Evolutionary conservation across 2,113 vertebrate genomes (phyloP).

Genomic region (Carassius gibelio): DNA sequence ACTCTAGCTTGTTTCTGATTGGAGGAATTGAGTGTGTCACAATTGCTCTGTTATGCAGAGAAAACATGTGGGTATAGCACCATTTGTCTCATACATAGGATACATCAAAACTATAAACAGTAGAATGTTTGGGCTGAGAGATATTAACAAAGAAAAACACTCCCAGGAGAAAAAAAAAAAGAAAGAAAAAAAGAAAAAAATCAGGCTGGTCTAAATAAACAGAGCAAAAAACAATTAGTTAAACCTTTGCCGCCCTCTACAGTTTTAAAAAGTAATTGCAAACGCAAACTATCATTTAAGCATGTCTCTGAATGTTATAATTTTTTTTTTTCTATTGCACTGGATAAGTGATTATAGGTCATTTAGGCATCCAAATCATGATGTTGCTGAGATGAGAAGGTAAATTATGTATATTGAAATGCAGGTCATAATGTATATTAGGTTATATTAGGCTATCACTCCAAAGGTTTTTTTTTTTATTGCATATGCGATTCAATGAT

Average conservation of each 20-base stretch:
- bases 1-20: no score
- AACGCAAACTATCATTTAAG: neutral
- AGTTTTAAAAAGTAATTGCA: neutral
- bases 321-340: no score
- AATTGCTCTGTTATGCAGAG: no score
- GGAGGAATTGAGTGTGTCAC: no score
- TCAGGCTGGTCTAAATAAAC: neutral
- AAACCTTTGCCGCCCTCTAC: neutral
- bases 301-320: neutral
- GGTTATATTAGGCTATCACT: neutral
- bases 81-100: no score
- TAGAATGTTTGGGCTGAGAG: neutral
- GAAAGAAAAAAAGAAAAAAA: no score
- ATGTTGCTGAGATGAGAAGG: neutral
- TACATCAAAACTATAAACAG: neutral
- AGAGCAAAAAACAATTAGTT: neutral
- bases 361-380: neutral
- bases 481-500: neutral
- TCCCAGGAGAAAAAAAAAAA: neutral
- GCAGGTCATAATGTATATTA: neutral
- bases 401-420: neutral
- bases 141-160: neutral
- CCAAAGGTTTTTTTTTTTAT: neutral
- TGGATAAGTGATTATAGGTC: neutral
- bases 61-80: no score